Percentiles rank a stretch among this genome's conserved stretches.
These are phyloP conservation scores for Hypselothyrea guttata DNA, from an alignment of 2,888 invertebrate species.

Conservation along the genomic window DNA sequence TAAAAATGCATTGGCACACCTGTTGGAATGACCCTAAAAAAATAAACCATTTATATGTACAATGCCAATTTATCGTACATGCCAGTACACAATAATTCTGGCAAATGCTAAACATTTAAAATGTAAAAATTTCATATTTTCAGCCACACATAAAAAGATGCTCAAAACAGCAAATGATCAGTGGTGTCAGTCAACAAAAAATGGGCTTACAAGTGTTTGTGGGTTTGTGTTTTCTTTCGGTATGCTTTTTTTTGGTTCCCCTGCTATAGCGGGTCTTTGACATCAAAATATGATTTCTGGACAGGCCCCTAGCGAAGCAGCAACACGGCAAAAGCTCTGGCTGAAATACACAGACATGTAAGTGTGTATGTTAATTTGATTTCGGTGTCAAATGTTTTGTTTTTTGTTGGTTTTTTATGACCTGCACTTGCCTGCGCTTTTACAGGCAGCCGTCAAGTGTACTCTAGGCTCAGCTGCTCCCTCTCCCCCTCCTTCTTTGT, in stretches of 20 bases:
- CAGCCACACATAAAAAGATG: conserved; percentile 18
- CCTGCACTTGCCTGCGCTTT: conserved; percentile 67
- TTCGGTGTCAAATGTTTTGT: conserved; percentile 71
- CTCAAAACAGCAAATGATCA: no score
- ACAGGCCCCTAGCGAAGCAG: conserved; percentile 30
- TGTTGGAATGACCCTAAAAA: conserved; percentile 27
- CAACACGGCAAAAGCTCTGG: conserved; percentile 23
- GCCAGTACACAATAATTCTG: conserved; percentile 36
- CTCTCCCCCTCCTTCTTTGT: neutral
- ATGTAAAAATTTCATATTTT: conserved; percentile 39
- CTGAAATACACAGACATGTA: conserved; percentile 42
- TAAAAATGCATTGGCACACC: conserved; percentile 32
- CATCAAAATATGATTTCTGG: conserved; percentile 64
- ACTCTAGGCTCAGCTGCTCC: neutral
- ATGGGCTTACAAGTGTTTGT: conserved; percentile 51
- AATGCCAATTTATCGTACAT: conserved; percentile 49
- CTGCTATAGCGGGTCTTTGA: conserved; percentile 56
- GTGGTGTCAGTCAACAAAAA: conserved; percentile 27
- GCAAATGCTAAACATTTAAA: conserved; percentile 38
- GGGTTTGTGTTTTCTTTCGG: conserved; percentile 25
- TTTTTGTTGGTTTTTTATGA: conserved; percentile 45
- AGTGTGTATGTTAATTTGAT: conserved; percentile 74
- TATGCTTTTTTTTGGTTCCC: neutral
- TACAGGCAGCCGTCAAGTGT: conserved; percentile 43
- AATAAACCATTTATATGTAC: conserved; percentile 23